These are phyloP conservation scores for Barbus barbus DNA, from an alignment of 2,113 vertebrate genomes.

Conservation along the genomic window DNA sequence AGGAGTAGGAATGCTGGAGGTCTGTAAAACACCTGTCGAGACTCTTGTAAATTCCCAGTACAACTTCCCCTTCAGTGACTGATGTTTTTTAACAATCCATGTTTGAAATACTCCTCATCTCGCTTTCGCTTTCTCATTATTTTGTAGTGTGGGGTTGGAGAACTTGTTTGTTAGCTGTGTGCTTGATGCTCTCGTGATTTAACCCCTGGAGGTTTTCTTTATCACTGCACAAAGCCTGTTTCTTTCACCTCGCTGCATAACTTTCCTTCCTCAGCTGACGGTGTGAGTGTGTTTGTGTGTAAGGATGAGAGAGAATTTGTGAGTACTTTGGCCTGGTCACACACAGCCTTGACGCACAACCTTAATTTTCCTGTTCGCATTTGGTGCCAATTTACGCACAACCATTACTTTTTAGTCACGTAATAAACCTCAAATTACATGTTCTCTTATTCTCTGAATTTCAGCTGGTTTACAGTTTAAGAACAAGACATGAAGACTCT, in stretches of 20 bases:
- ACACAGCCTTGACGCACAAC: conserved; percentile 31
- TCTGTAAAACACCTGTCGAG: conserved; percentile 1
- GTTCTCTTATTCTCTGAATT: neutral
- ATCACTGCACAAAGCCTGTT: conserved; percentile 50
- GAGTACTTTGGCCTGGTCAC: neutral
- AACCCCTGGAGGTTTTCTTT: too few species aligned
- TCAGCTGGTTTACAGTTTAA: neutral
- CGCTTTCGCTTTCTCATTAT: neutral
- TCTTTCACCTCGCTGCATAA: conserved; percentile 48
- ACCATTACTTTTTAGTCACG: neutral
- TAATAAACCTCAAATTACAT: neutral
- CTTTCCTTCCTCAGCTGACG: conserved; percentile 51
- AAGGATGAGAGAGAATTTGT: neutral
- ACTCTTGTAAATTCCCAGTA: neutral
- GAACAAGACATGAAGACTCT: neutral
- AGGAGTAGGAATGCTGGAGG: neutral
- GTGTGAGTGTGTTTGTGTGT: conserved; percentile 16
- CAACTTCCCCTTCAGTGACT: neutral
- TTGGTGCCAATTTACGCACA: conserved; percentile 16
- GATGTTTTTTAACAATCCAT: neutral
- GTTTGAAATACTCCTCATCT: neutral
- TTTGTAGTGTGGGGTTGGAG: conserved; percentile 2
- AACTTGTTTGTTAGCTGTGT: conserved; percentile 24
- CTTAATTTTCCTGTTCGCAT: neutral
- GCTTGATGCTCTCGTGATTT: conserved; percentile 1